A percentile compares a stretch with the other conserved stretches of the same genome.
phyloP scores from a whole-genome alignment of 2,888 invertebrate species.

The Cantharis lateralis region DNA sequence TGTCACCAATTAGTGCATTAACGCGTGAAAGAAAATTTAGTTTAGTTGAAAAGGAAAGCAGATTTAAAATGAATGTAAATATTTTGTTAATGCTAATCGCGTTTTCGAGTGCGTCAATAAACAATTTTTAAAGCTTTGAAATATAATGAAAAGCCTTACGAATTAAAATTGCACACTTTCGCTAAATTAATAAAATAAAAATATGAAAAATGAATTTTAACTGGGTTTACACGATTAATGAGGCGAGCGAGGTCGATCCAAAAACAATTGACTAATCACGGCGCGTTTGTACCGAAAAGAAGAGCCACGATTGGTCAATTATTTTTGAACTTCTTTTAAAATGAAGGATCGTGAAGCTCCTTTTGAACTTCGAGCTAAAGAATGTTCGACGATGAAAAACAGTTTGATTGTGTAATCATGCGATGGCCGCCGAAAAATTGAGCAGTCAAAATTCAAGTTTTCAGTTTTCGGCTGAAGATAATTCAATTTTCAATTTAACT shows the following conservation, averaged over 20 bases:
- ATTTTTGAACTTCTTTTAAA: background rate
- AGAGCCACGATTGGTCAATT: background rate
- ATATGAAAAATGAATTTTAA: background rate
- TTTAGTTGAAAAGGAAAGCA: background rate
- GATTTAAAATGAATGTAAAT: background rate
- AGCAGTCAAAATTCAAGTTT: background rate
- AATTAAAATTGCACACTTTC: background rate
- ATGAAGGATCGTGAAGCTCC: background rate
- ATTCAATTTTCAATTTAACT: background rate
- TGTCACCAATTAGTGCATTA: background rate
- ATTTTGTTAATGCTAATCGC: background rate
- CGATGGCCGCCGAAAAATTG: background rate
- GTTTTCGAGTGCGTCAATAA: background rate
- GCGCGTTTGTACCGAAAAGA: background rate
- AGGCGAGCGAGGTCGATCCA: background rate
- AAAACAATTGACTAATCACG: background rate
- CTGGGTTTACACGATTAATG: background rate
- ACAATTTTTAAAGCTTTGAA: background rate
- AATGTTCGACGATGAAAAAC: background rate
- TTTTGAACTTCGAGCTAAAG: background rate
- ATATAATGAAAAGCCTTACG: background rate
- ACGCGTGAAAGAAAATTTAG: background rate
- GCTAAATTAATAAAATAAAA: background rate
- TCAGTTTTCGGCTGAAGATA: background rate
- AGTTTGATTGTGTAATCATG: background rate